Base-by-base conservation (phyloP, 2,888 invertebrate genomes). In the Mesodorylaimus sp. region DNA sequence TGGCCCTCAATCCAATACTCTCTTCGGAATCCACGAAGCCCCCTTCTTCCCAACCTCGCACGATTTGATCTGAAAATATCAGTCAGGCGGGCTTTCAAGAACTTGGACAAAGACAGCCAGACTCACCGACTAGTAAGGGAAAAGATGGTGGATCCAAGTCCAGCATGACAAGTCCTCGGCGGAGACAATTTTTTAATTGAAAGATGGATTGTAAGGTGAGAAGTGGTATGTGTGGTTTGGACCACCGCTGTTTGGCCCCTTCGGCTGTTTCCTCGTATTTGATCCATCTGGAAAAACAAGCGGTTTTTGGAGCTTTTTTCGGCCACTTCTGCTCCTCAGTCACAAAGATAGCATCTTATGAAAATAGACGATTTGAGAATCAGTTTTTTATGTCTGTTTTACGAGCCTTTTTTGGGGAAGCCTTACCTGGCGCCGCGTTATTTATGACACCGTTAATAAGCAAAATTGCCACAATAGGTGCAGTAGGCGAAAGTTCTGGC, bases 271-370 rank as follows among this genome's bases (percentile, higher is more conserved):
- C 47, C 19, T 47, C 37, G 38, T 21, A 47, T 26, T 47, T 47
- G 3, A 47, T 47, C 47, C 47, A 47, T 47, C 47, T 43, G 10
- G 5, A 43, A n/a, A n/a, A n/a, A n/a, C n/a, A n/a, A n/a, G n/a
- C n/a, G n/a, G n/a, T n/a, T n/a, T n/a, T n/a, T n/a, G n/a, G n/a
- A n/a, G n/a, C n/a, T n/a, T n/a, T n/a, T n/a, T n/a, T n/a, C n/a
- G n/a, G n/a, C n/a, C n/a, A n/a, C n/a, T n/a, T n/a, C n/a, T n/a
- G n/a, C n/a, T n/a, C n/a, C n/a, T n/a, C n/a, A n/a, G n/a, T n/a
- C n/a, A n/a, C n/a, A n/a, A n/a, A n/a, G n/a, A n/a, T n/a, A n/a
- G n/a, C n/a, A n/a, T n/a, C n/a, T n/a, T n/a, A n/a, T n/a, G n/a
- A n/a, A n/a, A n/a, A n/a, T n/a, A n/a, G n/a, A n/a, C n/a, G n/a